Base-by-base conservation (phyloP, 2,797 vertebrate genomes). In the Trachops cirrhosus region DNA sequence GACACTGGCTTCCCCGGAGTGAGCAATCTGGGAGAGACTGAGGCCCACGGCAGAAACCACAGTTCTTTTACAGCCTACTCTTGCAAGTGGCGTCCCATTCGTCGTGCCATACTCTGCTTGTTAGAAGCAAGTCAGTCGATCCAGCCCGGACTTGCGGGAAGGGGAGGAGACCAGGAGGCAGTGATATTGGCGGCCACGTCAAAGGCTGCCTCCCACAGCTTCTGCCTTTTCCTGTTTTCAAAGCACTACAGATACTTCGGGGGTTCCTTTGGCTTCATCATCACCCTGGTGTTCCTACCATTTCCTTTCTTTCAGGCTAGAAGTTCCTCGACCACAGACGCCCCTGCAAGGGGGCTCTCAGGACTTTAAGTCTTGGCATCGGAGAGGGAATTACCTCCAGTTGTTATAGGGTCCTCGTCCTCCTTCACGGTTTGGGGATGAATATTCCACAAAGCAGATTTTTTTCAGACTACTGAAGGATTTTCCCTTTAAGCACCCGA, bases 231-330 rank as follows among this genome's bases (percentile, higher is more conserved):
- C 11, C 37, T 39, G 34, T n/a, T 32, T 78, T 2, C 16, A 10
- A 29, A 14, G 34, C 52, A 9, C 86, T 26, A 34, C n/a, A 71
- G 71, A 78, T 41, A 44, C 12, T 9, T 62, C 34, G 64, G 9
- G 70, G 29, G 46, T 59, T 71, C 70, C 52, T 90, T 48, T 46
- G 62, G 21, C 15, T 77, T 73, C n/a, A 48, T 34, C 3, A 8
- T 26, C 22, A 57, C 19, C 37, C n/a, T 21, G 18, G 44, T 48
- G 24, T 59, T 34, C 22, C 41, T 71, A 37, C 15, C 39, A 2
- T 62, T 86, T 87, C 78, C 78, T 83, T 73, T 48, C n/a, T 52
- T 34, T 85, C 73, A 52, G 12, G 6, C 78, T 59, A 68, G 39
- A 84, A 67, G 21, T 71, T 88, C 39, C 87, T 94, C 16, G 24